phyloP scores from a whole-genome alignment of 2,888 invertebrate species.

The Pandemis heparana region DNA sequence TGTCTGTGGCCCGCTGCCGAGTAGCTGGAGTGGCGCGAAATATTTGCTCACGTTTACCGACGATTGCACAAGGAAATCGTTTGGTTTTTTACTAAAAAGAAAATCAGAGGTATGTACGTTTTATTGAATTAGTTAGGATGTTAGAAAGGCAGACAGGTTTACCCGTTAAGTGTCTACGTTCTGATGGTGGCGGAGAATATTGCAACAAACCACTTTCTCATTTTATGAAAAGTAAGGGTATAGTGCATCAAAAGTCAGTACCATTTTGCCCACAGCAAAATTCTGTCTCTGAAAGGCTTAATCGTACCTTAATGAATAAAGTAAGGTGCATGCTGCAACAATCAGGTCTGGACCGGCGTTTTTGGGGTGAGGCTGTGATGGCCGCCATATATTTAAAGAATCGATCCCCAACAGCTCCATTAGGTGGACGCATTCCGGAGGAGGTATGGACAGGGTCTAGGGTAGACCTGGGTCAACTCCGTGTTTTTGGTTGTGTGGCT shows the following conservation, averaged over 20 bases:
- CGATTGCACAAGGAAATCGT: neutral
- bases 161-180: neutral
- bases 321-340: neutral
- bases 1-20: too few relatives aligned
- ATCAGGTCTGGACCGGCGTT: neutral
- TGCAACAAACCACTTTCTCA: neutral
- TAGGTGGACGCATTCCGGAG: conserved; percentile 17
- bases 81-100: neutral
- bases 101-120: conserved; percentile 14
- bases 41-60: too few relatives aligned
- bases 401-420: neutral
- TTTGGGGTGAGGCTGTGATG: too few relatives aligned
- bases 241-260: neutral
- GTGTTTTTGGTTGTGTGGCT: conserved; percentile 8
- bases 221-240: neutral
- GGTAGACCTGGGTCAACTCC: neutral
- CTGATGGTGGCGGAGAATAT: neutral
- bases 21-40: too few relatives aligned
- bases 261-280: neutral
- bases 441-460: conserved; percentile 14
- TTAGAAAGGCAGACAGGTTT: conserved; percentile 13
- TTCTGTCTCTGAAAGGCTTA: neutral
- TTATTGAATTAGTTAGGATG: conserved; percentile 3
- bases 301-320: neutral
- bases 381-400: neutral